Conservation (phyloP, 2,113 vertebrate species). For the Telmatochromis sp. region DNA sequence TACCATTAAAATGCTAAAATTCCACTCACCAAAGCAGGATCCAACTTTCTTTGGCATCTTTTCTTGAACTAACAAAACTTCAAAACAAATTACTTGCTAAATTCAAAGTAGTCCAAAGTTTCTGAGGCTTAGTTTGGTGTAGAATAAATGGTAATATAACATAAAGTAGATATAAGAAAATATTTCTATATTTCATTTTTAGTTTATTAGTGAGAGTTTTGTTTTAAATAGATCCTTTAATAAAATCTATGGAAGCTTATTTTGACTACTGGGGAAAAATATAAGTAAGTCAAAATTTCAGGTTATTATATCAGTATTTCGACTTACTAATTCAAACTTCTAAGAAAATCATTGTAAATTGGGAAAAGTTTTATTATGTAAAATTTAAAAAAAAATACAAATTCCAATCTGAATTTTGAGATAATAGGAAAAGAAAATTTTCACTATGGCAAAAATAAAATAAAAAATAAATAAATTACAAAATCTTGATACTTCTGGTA, state of each 20-base stretch:
- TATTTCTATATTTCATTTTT: not conserved
- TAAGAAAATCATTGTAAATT: not conserved
- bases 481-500: not conserved
- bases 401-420: not conserved
- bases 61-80: not conserved
- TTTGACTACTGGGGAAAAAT: not conserved
- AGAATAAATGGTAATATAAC: not conserved
- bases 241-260: not conserved
- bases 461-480: not conserved
- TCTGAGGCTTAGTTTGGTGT: not conserved
- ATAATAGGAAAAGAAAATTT: not conserved
- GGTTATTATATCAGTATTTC: not conserved
- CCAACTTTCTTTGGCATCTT: not conserved
- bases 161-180: not conserved
- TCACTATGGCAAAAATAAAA: not conserved
- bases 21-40: not conserved
- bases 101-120: not conserved
- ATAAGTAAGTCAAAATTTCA: not conserved
- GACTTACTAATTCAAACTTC: not conserved
- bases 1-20: not conserved
- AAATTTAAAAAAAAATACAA: not conserved
- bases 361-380: not conserved
- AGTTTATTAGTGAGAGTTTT: not conserved
- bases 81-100: not conserved
- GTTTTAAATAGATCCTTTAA: not conserved